Conservation (phyloP, 2,113 vertebrate genomes). For the Cyanoderma ruficeps region DNA sequence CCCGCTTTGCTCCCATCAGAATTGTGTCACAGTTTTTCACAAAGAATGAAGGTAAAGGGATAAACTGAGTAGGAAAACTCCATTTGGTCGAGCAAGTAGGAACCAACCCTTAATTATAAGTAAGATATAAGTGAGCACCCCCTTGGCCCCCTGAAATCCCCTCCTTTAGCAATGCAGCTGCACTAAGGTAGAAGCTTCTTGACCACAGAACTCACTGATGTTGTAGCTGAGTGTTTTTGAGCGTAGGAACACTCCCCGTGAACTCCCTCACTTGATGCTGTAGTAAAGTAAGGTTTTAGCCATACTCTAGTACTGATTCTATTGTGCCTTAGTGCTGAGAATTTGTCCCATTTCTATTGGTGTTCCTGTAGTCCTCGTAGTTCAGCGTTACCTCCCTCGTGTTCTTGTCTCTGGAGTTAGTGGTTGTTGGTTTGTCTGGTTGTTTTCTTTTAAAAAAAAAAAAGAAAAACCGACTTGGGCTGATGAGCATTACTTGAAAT, state of each 20-base stretch:
- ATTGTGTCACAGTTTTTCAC: neutral
- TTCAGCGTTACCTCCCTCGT: neutral
- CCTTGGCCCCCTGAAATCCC: neutral
- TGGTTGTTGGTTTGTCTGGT: neutral
- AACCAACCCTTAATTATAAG: neutral
- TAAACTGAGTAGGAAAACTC: neutral
- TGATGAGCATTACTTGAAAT: conserved; percentile 43
- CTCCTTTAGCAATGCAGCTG: neutral
- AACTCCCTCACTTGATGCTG: conserved; percentile 6
- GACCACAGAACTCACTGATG: neutral
- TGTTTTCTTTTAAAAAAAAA: neutral
- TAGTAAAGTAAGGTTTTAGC: conserved; percentile 39
- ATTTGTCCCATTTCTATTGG: neutral
- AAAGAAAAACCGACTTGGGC: neutral
- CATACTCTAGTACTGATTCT: conserved; percentile 49
- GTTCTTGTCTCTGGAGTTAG: neutral
- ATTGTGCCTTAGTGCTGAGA: conserved; percentile 67
- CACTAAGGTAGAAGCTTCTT: neutral
- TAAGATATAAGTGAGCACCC: neutral
- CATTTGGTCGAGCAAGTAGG: neutral
- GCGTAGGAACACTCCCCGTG: neutral
- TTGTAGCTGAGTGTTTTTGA: conserved; percentile 4
- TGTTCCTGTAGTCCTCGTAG: neutral
- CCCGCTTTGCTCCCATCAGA: neutral
- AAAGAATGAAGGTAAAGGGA: neutral